phyloP scores from a whole-genome alignment of 92 coral and sea anemone genomes.

The Epizoanthus illoricatus region DNA sequence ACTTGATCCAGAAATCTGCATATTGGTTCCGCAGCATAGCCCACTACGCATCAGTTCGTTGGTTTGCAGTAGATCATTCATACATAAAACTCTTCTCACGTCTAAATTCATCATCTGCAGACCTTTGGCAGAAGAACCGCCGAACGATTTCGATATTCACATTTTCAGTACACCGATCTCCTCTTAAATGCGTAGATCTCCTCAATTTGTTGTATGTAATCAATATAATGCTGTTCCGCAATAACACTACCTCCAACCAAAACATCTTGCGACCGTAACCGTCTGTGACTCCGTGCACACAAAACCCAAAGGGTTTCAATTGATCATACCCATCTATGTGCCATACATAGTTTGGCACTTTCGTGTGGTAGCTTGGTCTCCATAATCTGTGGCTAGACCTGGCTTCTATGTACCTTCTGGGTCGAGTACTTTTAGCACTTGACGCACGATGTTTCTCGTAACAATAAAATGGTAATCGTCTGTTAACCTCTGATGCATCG shows the following conservation, averaged over 20 bases:
- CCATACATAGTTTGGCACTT: conserved; percentile 51
- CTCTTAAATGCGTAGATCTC: conserved; percentile 18
- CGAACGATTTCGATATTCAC: not conserved
- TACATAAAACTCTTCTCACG: conserved; percentile 43
- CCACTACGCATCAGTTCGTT: conserved; percentile 56
- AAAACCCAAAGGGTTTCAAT: conserved; percentile 44
- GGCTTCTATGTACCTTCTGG: conserved; percentile 34
- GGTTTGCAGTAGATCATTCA: conserved; percentile 38
- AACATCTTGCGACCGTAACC: conserved; percentile 1
- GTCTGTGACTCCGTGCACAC: not conserved
- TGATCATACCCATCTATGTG: conserved; percentile 55
- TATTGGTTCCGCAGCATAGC: conserved; percentile 25
- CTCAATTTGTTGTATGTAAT: conserved; percentile 27
- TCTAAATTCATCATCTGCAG: not conserved
- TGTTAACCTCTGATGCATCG: conserved; percentile 39
- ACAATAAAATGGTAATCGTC: conserved; percentile 14
- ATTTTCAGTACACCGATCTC: conserved; percentile 48
- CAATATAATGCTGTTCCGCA: conserved; percentile 25
- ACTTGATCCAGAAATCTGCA: conserved; percentile 49
- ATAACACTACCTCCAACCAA: conserved; percentile 17
- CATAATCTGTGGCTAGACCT: not conserved
- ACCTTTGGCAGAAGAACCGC: conserved; percentile 14
- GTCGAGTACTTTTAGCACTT: conserved; percentile 27
- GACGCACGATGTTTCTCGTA: conserved; percentile 28
- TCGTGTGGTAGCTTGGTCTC: not conserved